Evolutionary conservation across 2,113 vertebrate species (phyloP).

Genomic region (Sylvilagus bachmani): DNA sequence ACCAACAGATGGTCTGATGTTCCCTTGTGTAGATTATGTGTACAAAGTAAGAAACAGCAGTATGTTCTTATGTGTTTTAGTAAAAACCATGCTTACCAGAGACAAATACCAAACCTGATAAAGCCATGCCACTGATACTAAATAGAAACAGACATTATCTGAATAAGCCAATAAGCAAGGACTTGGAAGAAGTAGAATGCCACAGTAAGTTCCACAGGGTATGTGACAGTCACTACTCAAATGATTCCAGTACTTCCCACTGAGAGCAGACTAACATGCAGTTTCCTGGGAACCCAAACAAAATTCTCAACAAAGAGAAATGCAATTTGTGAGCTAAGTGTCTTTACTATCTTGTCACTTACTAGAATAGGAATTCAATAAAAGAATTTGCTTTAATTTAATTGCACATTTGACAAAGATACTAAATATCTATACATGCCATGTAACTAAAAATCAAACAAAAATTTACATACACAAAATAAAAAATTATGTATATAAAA

Average conservation of each 20-base stretch:
- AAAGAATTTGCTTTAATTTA: neutral
- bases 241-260: neutral
- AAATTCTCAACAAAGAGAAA: neutral
- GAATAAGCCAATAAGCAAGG: neutral
- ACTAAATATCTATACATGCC: neutral
- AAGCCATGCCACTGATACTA: neutral
- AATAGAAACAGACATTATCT: neutral
- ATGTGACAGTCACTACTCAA: neutral
- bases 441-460: neutral
- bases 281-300: neutral
- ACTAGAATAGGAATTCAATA: neutral
- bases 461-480: neutral
- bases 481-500: neutral
- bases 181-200: neutral
- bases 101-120: neutral
- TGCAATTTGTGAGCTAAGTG: neutral
- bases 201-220: neutral
- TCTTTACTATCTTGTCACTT: neutral
- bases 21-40: neutral
- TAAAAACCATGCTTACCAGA: neutral
- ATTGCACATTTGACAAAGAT: neutral
- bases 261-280: neutral
- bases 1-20: too few species aligned
- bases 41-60: neutral
- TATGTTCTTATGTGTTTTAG: neutral